Evolutionary conservation across 1,140 invertebrate genomes (phyloP).

Genomic region (Lepidurus couesii): DNA sequence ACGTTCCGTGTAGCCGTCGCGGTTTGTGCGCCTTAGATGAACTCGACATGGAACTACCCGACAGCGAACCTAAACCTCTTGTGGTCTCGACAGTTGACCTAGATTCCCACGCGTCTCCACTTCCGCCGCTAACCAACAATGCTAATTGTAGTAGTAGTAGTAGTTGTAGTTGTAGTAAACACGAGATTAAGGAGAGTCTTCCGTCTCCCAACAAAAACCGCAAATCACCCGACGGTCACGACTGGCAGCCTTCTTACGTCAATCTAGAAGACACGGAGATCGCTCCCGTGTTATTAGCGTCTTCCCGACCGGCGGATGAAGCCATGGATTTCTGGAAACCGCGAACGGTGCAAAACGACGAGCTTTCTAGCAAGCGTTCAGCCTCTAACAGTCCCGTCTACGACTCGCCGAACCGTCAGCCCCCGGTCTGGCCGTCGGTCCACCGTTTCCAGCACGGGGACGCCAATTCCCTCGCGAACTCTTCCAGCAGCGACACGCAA

Average conservation of each 20-base stretch:
- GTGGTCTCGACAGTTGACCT: neutral
- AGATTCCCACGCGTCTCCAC: neutral
- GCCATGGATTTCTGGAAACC: constrained; percentile 35
- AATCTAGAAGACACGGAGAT: constrained; percentile 35
- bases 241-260: constrained; percentile 35
- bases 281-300: constrained; percentile 32
- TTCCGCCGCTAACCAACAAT: neutral
- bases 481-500: constrained; percentile 28
- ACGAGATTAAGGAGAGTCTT: constrained; percentile 19
- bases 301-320: constrained; percentile 30
- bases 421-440: constrained; percentile 23
- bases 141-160: no score
- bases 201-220: neutral
- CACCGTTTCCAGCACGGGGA: neutral
- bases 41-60: constrained; percentile 15
- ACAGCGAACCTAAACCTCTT: neutral
- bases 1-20: constrained; percentile 30
- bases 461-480: neutral
- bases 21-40: constrained; percentile 25
- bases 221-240: constrained; percentile 33
- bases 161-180: neutral
- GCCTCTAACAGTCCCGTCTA: constrained; percentile 23
- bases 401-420: constrained; percentile 31
- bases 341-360: constrained; percentile 23
- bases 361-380: neutral